Base-by-base conservation (phyloP, 2,113 vertebrate genomes). In the Myocastor coypus region DNA sequence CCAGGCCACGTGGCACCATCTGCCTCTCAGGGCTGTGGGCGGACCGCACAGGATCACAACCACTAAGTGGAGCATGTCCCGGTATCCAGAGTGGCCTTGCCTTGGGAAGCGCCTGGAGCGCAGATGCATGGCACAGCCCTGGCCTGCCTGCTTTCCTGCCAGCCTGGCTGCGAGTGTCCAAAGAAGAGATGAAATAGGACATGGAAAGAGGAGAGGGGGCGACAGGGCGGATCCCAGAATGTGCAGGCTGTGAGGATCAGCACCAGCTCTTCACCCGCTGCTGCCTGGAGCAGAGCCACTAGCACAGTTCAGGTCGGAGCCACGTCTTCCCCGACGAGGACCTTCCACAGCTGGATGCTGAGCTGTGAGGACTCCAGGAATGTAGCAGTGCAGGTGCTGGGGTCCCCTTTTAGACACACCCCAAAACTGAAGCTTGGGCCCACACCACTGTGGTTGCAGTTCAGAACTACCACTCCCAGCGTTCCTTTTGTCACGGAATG, bases 401-500 rank as follows among this genome's bases (percentile, higher is more conserved):
- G 1, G 9, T 1, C 55, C 50, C 14, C 0, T 20, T 22, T 4
- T 0, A 24, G 28, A 17, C 0, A 0, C 0, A 1, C 40, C 77
- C n/a, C 1, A 13, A n/a, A 14, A 5, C 14, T 3, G 7, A n/a
- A 32, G 50, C 30, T 1, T 2, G 30, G 3, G 22, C 5, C 5
- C 0, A 7, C 0, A 46, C 32, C 64, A 22, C 16, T 0, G 12
- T 0, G 0, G 34, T 20, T 14, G 34, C 0, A 0, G 30, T 2
- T 28, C 1, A 16, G 13, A 14, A 66, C 40, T 30, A 7, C 46
- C 3, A 8, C 24, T 11, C 32, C 4, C 7, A 26, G 46, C 5
- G 3, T 7, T 24, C 5, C n/a, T 46, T 40, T 34, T 1, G 28
- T 8, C 71, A 5, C 3, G 3, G 50, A 22, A 5, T 5, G 59